These are phyloP conservation scores for Tupiocoris notatus DNA, from an alignment of 2,888 invertebrate genomes.

Conservation along the genomic window DNA sequence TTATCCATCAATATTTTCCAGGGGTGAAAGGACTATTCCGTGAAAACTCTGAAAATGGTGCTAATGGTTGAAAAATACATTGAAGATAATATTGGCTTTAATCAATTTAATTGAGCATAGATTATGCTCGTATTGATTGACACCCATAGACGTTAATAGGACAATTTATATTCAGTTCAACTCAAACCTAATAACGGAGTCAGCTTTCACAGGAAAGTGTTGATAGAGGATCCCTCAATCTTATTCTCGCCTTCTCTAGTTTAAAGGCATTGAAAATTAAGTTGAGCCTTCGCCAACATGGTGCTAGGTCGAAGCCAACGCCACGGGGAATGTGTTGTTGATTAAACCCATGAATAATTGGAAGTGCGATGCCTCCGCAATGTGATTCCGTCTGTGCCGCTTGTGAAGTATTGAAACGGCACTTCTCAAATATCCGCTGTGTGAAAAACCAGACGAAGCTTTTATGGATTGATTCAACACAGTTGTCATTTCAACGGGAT, in stretches of 20 bases:
- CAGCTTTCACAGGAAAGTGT: neutral
- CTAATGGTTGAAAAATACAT: no score
- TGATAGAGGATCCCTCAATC: neutral
- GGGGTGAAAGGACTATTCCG: no score
- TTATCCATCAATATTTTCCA: no score
- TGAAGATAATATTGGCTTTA: no score
- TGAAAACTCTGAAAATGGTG: no score
- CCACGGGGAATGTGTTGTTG: neutral
- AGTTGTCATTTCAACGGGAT: neutral
- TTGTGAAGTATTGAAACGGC: neutral
- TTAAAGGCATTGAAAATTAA: neutral
- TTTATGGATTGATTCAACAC: neutral
- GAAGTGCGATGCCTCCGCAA: neutral
- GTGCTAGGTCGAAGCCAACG: neutral
- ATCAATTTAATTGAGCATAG: no score
- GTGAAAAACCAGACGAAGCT: no score
- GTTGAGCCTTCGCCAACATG: neutral
- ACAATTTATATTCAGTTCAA: slow-evolving; percentile 7
- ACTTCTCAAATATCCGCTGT: no score
- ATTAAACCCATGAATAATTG: neutral
- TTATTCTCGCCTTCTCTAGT: neutral
- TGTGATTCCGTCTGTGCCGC: neutral
- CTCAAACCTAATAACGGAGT: neutral
- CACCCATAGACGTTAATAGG: no score
- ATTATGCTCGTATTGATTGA: no score